phyloP scores from a whole-genome alignment of 2,888 invertebrate genomes.

The Catocala fraxini region DNA sequence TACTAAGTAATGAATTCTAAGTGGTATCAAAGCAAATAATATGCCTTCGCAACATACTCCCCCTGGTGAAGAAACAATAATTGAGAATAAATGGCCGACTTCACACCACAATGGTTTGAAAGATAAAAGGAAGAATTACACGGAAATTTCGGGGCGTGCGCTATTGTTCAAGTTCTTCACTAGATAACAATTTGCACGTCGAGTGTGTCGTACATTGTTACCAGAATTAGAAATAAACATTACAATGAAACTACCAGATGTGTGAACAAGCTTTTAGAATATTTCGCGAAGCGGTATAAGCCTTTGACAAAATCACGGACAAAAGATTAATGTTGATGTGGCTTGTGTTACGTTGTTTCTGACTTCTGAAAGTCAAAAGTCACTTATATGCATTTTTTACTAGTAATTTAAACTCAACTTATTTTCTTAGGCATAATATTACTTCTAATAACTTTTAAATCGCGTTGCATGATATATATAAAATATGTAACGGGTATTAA shows the following conservation, averaged over 20 bases:
- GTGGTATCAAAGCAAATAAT: constrained; percentile 79
- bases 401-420: too few relatives aligned
- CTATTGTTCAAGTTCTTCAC: constrained; percentile 75
- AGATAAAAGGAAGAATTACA: constrained; percentile 84
- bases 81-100: constrained; percentile 81
- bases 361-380: background rate
- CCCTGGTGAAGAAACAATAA: constrained; percentile 78
- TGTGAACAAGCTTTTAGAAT: constrained; percentile 51
- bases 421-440: too few relatives aligned
- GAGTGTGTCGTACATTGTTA: constrained; percentile 75
- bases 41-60: constrained; percentile 75
- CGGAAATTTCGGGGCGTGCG: constrained; percentile 82
- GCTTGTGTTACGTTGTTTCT: constrained; percentile 39
- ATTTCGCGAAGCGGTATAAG: constrained; percentile 62
- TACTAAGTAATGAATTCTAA: constrained; percentile 53
- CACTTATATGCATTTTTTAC: too few relatives aligned
- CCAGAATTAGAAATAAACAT: constrained; percentile 78
- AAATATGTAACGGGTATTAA: too few relatives aligned
- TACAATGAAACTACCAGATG: constrained; percentile 81
- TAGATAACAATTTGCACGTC: constrained; percentile 84
- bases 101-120: constrained; percentile 76
- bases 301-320: constrained; percentile 56
- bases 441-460: too few relatives aligned
- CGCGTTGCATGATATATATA: too few relatives aligned
- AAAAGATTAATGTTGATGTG: constrained; percentile 41